Base-by-base conservation (phyloP, 2,888 invertebrate species). In the Chrysolina oricalcia region DNA sequence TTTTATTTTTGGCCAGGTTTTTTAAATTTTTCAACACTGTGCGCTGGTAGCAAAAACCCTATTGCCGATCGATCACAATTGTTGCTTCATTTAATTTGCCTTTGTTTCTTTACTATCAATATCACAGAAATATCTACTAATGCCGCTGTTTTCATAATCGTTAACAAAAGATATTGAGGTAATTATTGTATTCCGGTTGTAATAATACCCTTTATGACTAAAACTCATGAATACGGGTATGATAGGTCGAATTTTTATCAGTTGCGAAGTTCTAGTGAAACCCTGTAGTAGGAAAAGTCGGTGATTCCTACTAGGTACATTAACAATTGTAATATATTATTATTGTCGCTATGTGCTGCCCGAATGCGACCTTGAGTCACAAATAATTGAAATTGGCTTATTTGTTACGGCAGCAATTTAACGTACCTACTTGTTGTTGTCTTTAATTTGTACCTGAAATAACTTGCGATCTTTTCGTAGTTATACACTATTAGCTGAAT, bases 301-400 rank as follows among this genome's bases (percentile, higher is more conserved):
- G 53, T 53, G 53, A 53, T 21, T 23, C 21, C 21, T 21, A 53
- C 53, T 11, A n/a, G n/a, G n/a, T n/a, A 53, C 53, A 53, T 53
- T 35, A 53, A 19, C 19, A 13, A 53, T 53, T 13, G 10, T 19
- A 21, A 53, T 53, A 53, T 53, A 53, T 53, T 21, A 21, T 53
- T 5, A 53, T 53, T 53, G 21, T 2, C 4, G 21, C 13, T 21
- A 19, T 17, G 19, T 48, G 48, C 15, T 53, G 19, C 5, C 53
- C 5, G 43, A 43, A 43, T 6, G 5, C 19, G 53, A 53, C 53
- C 53, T 53, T 53, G 53, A 53, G 53, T 5, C 19, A 53, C 21
- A 53, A 21, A 21, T 21, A 13, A 53, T 53, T 19, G 13, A 15
- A 53, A 19, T 53, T 53, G 53, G 19, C 53, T 11, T 53, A 21